Percentiles rank a stretch among this genome's conserved stretches.
phyloP scores from a whole-genome alignment of 2,888 invertebrate species.

The Dusona sp. region DNA sequence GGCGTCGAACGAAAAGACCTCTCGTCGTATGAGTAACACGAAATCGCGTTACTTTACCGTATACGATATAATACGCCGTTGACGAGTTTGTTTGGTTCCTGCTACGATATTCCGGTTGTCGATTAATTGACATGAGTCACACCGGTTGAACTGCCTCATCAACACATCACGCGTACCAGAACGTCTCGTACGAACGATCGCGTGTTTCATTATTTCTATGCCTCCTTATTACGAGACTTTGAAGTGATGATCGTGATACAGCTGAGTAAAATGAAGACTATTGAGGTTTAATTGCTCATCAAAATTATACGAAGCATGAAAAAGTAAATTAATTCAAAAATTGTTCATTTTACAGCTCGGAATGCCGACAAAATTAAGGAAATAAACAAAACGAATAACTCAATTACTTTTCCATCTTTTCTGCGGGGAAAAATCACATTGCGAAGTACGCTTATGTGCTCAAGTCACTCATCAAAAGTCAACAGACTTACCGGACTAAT shows the following conservation, averaged over 20 bases:
- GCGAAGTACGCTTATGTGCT: background rate
- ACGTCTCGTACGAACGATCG: slow-evolving; percentile 39
- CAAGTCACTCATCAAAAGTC: slow-evolving; percentile 21
- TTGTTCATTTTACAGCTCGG: background rate
- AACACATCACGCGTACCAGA: background rate
- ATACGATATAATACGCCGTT: slow-evolving; percentile 21
- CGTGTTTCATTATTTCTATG: background rate
- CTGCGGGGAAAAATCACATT: background rate
- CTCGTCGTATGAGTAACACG: slow-evolving; percentile 61
- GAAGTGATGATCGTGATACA: background rate
- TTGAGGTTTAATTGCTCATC: background rate
- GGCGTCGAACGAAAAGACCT: slow-evolving; percentile 42
- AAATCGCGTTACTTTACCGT: slow-evolving; percentile 35
- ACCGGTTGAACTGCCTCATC: slow-evolving; percentile 38
- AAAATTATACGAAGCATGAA: background rate
- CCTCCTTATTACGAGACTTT: background rate
- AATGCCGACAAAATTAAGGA: background rate
- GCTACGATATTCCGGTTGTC: slow-evolving; percentile 23
- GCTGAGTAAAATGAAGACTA: background rate
- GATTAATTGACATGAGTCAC: slow-evolving; percentile 65
- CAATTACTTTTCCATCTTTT: background rate
- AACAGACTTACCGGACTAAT: slow-evolving; percentile 29
- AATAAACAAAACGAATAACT: background rate
- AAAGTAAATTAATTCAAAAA: background rate
- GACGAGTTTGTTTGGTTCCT: slow-evolving; percentile 36